Evolutionary conservation across 2,888 invertebrate species (phyloP).

Genomic region (Tricholauxania praeusta): DNA sequence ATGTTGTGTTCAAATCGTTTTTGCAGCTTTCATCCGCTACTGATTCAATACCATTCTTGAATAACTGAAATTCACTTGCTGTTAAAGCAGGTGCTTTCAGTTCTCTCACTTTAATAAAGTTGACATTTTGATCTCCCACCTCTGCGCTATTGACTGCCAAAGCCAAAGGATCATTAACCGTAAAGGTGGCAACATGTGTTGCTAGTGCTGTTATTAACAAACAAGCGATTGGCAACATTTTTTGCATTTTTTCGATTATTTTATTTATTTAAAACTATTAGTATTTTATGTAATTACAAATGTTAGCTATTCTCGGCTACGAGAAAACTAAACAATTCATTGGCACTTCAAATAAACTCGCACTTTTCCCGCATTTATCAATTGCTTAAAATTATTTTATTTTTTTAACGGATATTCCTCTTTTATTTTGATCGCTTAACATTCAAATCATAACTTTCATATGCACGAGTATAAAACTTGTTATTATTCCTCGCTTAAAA

Average conservation of each 20-base stretch:
- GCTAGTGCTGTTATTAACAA: constrained; percentile 4
- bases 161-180: constrained; percentile 4
- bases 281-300: neutral
- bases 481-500: constrained; percentile 34
- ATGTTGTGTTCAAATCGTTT: constrained; percentile 57
- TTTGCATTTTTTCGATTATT: constrained; percentile 5
- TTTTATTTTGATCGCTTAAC: neutral
- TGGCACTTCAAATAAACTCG: constrained; percentile 5
- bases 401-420: neutral
- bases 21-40: constrained; percentile 51
- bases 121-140: neutral
- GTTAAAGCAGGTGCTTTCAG: constrained; percentile 36
- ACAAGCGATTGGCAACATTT: neutral
- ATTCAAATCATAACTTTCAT: neutral
- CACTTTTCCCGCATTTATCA: neutral
- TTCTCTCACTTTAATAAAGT: neutral
- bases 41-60: constrained; percentile 49
- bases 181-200: constrained; percentile 6
- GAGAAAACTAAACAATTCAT: constrained; percentile 15
- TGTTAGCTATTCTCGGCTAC: neutral
- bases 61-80: constrained; percentile 48
- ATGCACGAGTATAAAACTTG: neutral
- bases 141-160: neutral
- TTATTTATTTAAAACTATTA: neutral
- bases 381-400: neutral